Evolutionary conservation across 1,140 invertebrate genomes (phyloP), one percentile per base, ranked within the genome.

Genomic region (Neuroterus valhalla): DNA sequence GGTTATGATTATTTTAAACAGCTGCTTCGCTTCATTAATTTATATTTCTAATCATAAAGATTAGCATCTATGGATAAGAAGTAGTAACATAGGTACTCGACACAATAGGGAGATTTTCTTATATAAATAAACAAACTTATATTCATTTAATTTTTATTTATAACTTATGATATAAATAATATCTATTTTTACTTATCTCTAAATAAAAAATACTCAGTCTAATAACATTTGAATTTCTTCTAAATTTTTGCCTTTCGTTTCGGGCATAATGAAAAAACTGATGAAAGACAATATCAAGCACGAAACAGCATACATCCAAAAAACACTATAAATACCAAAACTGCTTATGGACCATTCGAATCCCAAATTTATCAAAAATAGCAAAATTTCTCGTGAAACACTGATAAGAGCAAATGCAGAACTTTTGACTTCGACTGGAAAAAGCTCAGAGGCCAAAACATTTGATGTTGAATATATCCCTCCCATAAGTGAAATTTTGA

Each of bases 271-370:
- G n/a, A 6, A 14, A 4, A 62, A 62, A 38, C 23, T 26, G 3
- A 62, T 3, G 6, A 26, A 1, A n/a, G 55, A 15, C 55, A 62
- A 15, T 62, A 26, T 8, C 12, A 62, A 62, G 6, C 55, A 62
- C 3, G 55, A 62, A 12, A 62, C 55, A 1, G 55, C 55, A 14
- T 62, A 62, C 12, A 31, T n/a, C 55, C 55, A 62, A 38, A 62
- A 62, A 38, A 62, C 55, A 31, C 55, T 62, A 23, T 31, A 62
- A 62, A 62, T 62, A 31, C 55, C 55, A 62, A 62, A 62, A 62
- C 12, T 62, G 8, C 23, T 15, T 5, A 62, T 62, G 0, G 55
- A 62, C 55, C 55, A 62, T n/a, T 62, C 23, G n/a, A 62, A 62
- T 3, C 55, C 55, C 31, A 62, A 62, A 62, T 62, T 62, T 8